Evolutionary conservation across 2,797 vertebrate species (phyloP), one percentile per base, ranked within the genome.

Genomic region (Gymnothorax reevesii): DNA sequence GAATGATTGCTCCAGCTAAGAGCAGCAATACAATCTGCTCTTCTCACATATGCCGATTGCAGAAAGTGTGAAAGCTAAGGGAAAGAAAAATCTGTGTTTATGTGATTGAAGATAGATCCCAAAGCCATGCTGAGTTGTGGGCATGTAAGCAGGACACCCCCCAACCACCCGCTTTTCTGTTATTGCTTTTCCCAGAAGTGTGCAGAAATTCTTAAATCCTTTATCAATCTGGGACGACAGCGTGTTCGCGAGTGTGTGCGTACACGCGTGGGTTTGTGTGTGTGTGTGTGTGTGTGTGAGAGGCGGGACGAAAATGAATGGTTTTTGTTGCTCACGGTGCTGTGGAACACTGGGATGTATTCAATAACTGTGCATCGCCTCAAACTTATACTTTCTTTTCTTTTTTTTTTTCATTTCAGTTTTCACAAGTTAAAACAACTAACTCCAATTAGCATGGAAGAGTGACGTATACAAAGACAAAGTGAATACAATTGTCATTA

Each of bases 1-100:
- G 87, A 84, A 90, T 89, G 92, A 93, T 93, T 94, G 90, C 90
- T 93, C 88, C 90, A 89, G 85, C 49, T 54, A 85, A 64, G 84
- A 88, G 90, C 88, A 85, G 71, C 73, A 85, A 89, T 88, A 90
- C 89, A 94, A 90, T 93, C 92, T 92, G 92, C 86, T 88, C 80
- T 90, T 83, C 86, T 88, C 90, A 88, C 80, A 87, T 89, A 88
- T 89, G 88, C 79, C 88, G 88, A 92, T 90, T 89, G 89, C 79
- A 85, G 89, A 91, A 86, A 89, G 88, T 87, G 85, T 33, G 84
- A 84, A 87, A 91, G 89, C 90, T 83, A 89, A 27, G 69, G 88
- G 89, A 89, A 42, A 88, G 33, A 83, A 87, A 86, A 87, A 87
- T 8, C 20, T 79, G 88, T 87, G 88, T 90, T 86, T 88, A 91